Percentiles rank a stretch among this genome's conserved stretches.
These are phyloP conservation scores for Morelia viridis DNA, from an alignment of 2,797 vertebrate genomes.

Conservation along the genomic window DNA sequence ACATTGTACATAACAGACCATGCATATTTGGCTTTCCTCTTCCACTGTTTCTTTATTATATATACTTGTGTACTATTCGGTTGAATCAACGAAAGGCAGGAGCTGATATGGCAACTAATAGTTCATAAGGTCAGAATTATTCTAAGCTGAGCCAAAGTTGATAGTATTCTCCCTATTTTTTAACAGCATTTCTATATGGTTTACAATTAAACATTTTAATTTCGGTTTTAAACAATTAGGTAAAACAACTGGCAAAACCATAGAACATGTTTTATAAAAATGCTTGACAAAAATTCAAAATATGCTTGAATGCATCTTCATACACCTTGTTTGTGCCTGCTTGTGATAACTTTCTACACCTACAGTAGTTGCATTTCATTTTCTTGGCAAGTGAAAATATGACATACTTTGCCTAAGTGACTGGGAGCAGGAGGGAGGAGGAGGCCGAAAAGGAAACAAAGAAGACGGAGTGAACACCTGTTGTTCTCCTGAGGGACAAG, in stretches of 20 bases:
- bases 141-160: neutral
- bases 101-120: neutral
- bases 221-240: neutral
- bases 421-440: conserved; percentile 41
- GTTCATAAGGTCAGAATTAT: neutral
- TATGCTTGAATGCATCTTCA: neutral
- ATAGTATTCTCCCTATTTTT: neutral
- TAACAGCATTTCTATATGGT: neutral
- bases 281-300: neutral
- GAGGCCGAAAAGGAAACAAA: conserved; percentile 76
- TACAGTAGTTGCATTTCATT: conserved; percentile 6
- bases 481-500: conserved; percentile 83
- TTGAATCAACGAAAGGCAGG: neutral
- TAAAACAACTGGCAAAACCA: neutral
- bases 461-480: conserved; percentile 85
- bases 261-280: neutral
- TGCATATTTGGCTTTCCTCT: neutral
- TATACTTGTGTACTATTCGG: neutral
- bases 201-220: neutral
- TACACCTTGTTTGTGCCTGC: neutral
- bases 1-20: accelerated
- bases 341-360: neutral
- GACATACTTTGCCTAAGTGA: conserved; percentile 61
- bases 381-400: conserved; percentile 56
- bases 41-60: neutral